Percentiles rank a stretch among this genome's conserved stretches.
Evolutionary conservation across 2,797 vertebrate genomes (phyloP).

Genomic region (Phoebastria nigripes): DNA sequence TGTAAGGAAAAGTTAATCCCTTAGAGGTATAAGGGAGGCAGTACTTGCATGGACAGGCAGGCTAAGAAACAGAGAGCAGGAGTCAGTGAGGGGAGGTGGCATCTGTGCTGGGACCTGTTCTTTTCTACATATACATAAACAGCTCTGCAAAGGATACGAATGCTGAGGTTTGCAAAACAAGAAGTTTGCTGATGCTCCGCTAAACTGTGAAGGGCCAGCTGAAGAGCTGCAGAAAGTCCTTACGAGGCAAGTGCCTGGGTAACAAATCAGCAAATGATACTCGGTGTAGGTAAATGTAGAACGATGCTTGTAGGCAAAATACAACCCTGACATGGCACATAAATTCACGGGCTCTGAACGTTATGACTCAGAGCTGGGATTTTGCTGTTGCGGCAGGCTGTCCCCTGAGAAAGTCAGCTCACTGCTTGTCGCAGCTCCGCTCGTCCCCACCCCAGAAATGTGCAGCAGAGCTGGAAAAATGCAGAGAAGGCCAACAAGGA

Average conservation of each 20-base stretch:
- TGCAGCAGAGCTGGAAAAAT: background rate
- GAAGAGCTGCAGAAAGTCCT: background rate
- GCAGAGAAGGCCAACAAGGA: background rate
- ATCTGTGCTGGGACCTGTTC: background rate
- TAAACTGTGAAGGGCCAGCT: background rate
- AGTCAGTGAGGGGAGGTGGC: background rate
- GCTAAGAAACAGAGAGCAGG: background rate
- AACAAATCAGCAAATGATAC: background rate
- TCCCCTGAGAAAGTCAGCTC: background rate
- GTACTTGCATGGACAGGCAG: background rate
- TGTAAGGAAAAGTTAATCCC: background rate
- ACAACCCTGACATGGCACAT: background rate
- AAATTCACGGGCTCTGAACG: background rate
- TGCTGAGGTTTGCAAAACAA: background rate
- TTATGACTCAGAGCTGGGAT: background rate
- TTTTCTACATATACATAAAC: background rate
- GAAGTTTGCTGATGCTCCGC: background rate
- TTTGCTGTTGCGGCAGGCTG: background rate
- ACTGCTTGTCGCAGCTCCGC: fast-evolving
- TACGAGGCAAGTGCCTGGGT: background rate
- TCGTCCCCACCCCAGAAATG: background rate
- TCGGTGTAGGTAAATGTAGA: fast-evolving
- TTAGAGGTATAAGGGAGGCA: background rate
- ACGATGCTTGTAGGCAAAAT: background rate
- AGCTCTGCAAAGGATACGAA: background rate